A percentile compares a stretch with the other conserved stretches of the same genome.
Evolutionary conservation across 2,797 vertebrate species (phyloP).

Genomic region (Pygocentrus nattereri): DNA sequence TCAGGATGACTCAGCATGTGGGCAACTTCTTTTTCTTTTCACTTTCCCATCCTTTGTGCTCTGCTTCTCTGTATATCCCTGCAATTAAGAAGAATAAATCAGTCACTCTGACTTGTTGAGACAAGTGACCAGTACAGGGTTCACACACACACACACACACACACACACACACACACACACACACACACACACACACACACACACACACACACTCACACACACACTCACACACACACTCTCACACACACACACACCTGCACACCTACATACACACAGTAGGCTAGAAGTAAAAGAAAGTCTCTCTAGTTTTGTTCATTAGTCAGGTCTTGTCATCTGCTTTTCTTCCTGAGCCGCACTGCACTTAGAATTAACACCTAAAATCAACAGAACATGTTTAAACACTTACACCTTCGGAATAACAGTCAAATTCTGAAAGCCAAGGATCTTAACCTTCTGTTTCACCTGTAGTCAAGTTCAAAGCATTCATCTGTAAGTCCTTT

Average conservation of each 20-base stretch:
- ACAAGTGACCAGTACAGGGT: slow-evolving; percentile 23
- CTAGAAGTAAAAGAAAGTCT: background rate
- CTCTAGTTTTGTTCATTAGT: background rate
- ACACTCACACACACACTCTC: background rate
- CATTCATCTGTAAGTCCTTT: background rate
- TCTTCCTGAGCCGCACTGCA: background rate
- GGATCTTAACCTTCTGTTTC: background rate
- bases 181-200: background rate
- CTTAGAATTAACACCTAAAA: background rate
- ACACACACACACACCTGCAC: background rate
- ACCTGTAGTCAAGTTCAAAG: background rate
- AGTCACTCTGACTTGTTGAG: slow-evolving; percentile 22
- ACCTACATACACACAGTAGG: background rate
- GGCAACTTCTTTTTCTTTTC: slow-evolving; percentile 17
- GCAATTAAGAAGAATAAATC: slow-evolving; percentile 26
- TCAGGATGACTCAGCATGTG: slow-evolving; percentile 21
- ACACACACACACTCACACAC: background rate
- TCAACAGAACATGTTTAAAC: background rate
- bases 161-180: background rate
- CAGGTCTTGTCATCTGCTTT: background rate
- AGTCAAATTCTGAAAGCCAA: background rate
- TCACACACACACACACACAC: background rate
- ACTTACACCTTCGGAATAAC: too few species aligned
- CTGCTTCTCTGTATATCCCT: background rate
- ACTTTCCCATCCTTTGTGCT: background rate